Evolutionary conservation across 2,888 invertebrate species (phyloP), one percentile per base, ranked within the genome.

Genomic region (Erpobdella octoculata): DNA sequence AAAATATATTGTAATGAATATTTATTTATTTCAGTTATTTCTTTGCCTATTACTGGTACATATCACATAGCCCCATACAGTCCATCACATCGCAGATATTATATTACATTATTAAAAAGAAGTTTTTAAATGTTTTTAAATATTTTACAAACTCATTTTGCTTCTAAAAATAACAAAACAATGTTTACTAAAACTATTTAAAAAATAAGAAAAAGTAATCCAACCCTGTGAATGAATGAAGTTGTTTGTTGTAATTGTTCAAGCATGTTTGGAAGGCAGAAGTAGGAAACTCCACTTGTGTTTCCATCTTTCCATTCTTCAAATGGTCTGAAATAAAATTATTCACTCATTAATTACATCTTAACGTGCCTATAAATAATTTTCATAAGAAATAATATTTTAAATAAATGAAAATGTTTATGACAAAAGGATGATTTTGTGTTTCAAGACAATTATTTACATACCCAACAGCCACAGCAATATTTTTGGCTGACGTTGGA

Each of bases 231-330:
- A 81, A 94, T 86, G 80, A 92, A 93, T 36, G 91, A 87, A 21
- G 94, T 93, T 0, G 95, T 91, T 76, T 92, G 91, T 84, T 93
- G 92, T 25, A 98, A 84, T 66, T 93, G 87, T 48, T 93, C 91
- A 81, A 92, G 85, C 75, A 98, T 85, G 75, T 91, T 89, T 0
- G 97, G 97, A 73, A 97, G 85, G 80, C 96, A 95, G 84, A 96
- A 98, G 82, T 96, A 95, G 0, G 95, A 95, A 2, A 97, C 95
- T 86, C 98, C 97, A 81, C 96, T 93, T 93, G 96, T 95, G 79
- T 92, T 91, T 0, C 96, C 95, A 85, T 97, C 96, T 1, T 96
- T 93, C 79, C 90, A 91, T 70, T 93, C 90, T 84, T 96, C 94
- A 85, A 96, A 96, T 0, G 94, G 93, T 9, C 92, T 90, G 84